phyloP scores from a whole-genome alignment of 1,140 invertebrate species.

The Heliconius congener region DNA sequence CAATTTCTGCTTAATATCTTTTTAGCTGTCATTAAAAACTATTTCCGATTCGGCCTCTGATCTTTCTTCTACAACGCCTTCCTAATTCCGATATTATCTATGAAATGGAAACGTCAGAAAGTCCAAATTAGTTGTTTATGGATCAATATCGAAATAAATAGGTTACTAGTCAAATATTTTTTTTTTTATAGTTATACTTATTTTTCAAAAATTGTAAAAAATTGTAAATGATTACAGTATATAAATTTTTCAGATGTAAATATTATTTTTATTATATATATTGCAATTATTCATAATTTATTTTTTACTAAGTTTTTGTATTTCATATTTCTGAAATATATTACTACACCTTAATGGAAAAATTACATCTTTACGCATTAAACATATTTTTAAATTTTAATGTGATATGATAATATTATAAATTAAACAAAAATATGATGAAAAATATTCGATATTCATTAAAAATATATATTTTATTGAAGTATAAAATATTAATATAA shows the following conservation, averaged over 20 bases:
- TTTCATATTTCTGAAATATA: too few species aligned
- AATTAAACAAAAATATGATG: not conserved
- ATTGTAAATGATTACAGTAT: too few species aligned
- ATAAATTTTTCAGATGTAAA: too few species aligned
- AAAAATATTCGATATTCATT: not conserved
- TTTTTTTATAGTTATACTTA: too few species aligned
- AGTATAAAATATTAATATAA: not conserved
- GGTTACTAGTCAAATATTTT: constrained; percentile 12
- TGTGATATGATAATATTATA: too few species aligned
- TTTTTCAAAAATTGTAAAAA: too few species aligned
- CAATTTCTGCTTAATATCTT: constrained; percentile 55
- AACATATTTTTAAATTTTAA: too few species aligned
- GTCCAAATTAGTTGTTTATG: constrained; percentile 62
- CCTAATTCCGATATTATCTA: constrained; percentile 58
- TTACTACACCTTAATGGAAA: too few species aligned
- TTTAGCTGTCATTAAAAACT: constrained; percentile 61
- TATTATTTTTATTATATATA: too few species aligned
- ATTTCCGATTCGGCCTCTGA: constrained; percentile 59
- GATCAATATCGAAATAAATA: constrained; percentile 58
- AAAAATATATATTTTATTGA: not conserved
- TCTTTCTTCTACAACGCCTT: constrained; percentile 80
- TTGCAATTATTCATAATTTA: too few species aligned
- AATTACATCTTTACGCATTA: too few species aligned
- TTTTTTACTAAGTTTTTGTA: too few species aligned
- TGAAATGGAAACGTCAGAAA: constrained; percentile 72